phyloP scores from a whole-genome alignment of 2,888 invertebrate genomes.

The Scotopteryx bipunctaria region DNA sequence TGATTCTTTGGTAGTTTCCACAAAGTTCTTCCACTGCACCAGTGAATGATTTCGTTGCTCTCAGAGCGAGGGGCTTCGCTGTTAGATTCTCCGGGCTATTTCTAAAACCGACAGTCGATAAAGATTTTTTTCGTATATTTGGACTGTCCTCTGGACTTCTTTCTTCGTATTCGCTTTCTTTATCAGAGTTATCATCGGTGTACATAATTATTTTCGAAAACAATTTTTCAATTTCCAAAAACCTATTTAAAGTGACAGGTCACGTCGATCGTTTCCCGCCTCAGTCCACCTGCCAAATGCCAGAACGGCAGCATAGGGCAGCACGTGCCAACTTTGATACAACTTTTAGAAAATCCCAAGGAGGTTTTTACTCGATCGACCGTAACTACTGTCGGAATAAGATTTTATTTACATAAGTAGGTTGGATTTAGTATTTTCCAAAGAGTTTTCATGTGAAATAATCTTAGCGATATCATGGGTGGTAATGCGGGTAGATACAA shows the following conservation, averaged over 20 bases:
- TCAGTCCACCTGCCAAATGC: slow-evolving; percentile 10
- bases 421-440: slow-evolving; percentile 1
- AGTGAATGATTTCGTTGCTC: slow-evolving; percentile 75
- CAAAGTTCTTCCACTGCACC: slow-evolving; percentile 72
- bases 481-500: no score
- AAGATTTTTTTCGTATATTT: slow-evolving; percentile 70
- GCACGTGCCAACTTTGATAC: no score
- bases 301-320: no score
- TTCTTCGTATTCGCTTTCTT: slow-evolving; percentile 71
- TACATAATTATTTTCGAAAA: slow-evolving; percentile 60
- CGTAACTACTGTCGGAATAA: no score
- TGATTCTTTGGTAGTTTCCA: slow-evolving; percentile 67
- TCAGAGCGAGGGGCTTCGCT: slow-evolving; percentile 64
- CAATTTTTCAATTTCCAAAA: slow-evolving; percentile 16
- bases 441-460: no score
- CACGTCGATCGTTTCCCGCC: slow-evolving; percentile 57
- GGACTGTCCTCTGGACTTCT: slow-evolving; percentile 63
- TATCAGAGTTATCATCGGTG: slow-evolving; percentile 73
- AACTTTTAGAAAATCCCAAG: slow-evolving; percentile 10
- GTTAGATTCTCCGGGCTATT: slow-evolving; percentile 63
- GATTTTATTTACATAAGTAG: no score
- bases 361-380: background rate
- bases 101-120: slow-evolving; percentile 72
- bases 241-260: slow-evolving; percentile 41
- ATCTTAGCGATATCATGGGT: no score